Percentiles rank a stretch among this genome's conserved stretches.
Conservation (phyloP, 2,113 vertebrate genomes). For the Phrynocephalus versicolor region DNA sequence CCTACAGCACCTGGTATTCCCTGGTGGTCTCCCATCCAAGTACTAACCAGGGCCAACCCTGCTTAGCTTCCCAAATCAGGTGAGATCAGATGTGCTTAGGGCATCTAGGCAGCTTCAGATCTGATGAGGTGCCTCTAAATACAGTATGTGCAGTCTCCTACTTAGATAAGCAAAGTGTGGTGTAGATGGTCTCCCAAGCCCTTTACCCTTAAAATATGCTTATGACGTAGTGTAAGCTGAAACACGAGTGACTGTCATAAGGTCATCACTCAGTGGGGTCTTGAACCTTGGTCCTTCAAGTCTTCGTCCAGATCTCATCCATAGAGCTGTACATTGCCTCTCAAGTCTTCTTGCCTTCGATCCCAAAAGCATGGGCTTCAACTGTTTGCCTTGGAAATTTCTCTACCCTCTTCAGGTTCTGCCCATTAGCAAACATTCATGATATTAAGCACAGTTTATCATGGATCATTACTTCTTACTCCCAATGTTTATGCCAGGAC, state of each 20-base stretch:
- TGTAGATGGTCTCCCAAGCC: background rate
- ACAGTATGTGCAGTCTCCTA: too few species aligned
- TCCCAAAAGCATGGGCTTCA: slow-evolving; percentile 31
- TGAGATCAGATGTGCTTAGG: too few species aligned
- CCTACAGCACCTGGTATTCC: too few species aligned
- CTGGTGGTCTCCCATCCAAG: too few species aligned
- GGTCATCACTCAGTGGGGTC: background rate
- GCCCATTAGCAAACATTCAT: slow-evolving; percentile 51
- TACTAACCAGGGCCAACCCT: too few species aligned
- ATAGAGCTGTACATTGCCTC: background rate
- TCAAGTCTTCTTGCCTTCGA: background rate
- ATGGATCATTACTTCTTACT: slow-evolving; percentile 58
- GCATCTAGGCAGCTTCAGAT: too few species aligned
- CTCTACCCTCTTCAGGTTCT: slow-evolving; percentile 34
- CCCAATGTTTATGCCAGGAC: slow-evolving; percentile 44
- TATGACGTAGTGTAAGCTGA: background rate
- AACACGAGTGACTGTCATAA: background rate
- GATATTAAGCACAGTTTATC: slow-evolving; percentile 39
- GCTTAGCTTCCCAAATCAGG: too few species aligned
- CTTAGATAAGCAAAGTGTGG: background rate
- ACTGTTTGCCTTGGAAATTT: slow-evolving; percentile 19
- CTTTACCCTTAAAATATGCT: background rate
- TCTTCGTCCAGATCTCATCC: background rate
- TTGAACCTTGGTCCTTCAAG: background rate
- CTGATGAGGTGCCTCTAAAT: too few species aligned